phyloP scores from a whole-genome alignment of 64 coral and sea anemone species.

The Stichodactyla mertensii region DNA sequence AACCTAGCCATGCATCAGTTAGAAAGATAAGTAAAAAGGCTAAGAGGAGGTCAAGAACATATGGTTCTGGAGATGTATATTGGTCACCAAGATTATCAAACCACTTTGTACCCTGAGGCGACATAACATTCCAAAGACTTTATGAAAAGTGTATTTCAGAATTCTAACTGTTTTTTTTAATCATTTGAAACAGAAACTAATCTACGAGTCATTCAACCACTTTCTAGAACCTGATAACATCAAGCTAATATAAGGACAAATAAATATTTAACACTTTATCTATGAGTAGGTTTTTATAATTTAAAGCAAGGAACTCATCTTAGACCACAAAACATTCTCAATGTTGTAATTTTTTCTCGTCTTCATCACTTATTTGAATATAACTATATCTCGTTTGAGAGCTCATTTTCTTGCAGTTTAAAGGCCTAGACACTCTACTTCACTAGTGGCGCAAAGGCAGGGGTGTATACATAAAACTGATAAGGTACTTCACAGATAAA shows the following conservation, averaged over 20 bases:
- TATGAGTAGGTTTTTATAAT: not conserved
- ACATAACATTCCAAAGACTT: not conserved
- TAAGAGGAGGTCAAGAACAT: not conserved
- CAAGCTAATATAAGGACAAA: not conserved
- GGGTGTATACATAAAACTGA: not conserved
- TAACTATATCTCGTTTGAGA: not conserved
- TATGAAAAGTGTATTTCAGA: not conserved
- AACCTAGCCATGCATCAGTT: not conserved
- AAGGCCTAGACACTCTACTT: not conserved
- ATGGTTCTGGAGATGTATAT: not conserved
- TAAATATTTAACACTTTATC: not conserved
- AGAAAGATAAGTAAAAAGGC: not conserved
- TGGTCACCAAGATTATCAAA: not conserved
- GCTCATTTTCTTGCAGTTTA: not conserved
- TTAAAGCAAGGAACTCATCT: not conserved
- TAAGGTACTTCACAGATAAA: constrained; percentile 5
- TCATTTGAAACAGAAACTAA: not conserved
- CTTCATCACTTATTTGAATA: not conserved
- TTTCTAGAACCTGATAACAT: not conserved
- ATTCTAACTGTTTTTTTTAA: not conserved
- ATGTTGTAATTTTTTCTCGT: not conserved
- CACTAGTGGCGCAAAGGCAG: too few species aligned
- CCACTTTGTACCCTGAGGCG: not conserved
- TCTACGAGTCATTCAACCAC: not conserved
- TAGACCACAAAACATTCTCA: not conserved